Conservation (phyloP, 2,113 vertebrate genomes). For the Petromus typicus region DNA sequence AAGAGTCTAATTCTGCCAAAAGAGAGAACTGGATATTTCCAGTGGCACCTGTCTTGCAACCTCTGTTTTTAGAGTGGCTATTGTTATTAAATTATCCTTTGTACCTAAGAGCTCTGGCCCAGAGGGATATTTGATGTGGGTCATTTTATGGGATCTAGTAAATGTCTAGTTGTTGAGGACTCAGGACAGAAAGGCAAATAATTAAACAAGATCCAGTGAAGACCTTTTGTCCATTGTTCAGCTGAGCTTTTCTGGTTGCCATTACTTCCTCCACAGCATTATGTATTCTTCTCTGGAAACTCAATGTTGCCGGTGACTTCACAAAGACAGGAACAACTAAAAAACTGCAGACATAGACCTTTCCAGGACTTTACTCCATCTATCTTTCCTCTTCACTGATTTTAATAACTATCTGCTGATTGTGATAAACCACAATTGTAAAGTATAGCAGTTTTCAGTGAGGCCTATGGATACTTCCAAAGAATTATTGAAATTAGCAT, state of each 20-base stretch:
- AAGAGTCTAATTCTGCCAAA: background rate
- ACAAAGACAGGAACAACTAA: background rate
- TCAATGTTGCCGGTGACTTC: background rate
- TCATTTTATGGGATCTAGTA: too few relatives aligned
- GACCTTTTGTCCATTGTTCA: background rate
- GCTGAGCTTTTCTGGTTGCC: background rate
- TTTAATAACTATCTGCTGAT: background rate
- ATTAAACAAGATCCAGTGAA: background rate
- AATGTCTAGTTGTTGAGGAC: too few relatives aligned
- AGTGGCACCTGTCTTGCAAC: background rate
- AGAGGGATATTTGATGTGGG: background rate
- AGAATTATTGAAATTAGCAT: background rate
- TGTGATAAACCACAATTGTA: background rate
- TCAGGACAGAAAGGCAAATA: background rate
- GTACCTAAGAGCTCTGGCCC: background rate
- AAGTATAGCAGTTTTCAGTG: background rate
- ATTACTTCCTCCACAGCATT: background rate
- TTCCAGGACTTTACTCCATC: background rate
- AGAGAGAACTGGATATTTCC: background rate
- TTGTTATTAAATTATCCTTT: background rate
- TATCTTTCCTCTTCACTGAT: background rate
- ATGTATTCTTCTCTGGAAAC: background rate
- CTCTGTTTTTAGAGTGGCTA: background rate
- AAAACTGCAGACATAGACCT: background rate
- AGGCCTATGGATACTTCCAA: background rate